A percentile compares a stretch with the other conserved stretches of the same genome.
Conservation (phyloP, 2,113 vertebrate genomes). For the Siniperca chuatsi region DNA sequence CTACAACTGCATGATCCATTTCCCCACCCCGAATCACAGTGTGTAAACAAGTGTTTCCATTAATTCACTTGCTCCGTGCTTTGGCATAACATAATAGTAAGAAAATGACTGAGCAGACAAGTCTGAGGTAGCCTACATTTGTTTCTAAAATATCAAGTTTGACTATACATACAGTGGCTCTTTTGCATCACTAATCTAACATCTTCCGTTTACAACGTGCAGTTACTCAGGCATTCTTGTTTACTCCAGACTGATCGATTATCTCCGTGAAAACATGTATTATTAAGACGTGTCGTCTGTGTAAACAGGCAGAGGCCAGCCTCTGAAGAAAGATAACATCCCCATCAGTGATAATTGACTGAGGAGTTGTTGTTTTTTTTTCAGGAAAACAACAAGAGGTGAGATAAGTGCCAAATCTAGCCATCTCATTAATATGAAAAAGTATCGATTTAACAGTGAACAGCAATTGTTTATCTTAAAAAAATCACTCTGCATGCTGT, state of each 20-base stretch:
- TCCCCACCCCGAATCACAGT: not conserved
- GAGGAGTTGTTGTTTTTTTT: constrained; percentile 31
- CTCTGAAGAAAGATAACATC: constrained; percentile 63
- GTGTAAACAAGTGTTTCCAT: constrained; percentile 27
- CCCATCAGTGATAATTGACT: constrained; percentile 69
- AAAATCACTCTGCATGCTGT: constrained; percentile 8
- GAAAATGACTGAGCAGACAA: not conserved
- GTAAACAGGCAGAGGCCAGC: constrained; percentile 69
- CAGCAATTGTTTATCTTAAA: constrained; percentile 41
- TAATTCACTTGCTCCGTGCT: not conserved
- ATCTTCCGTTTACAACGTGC: constrained; percentile 56
- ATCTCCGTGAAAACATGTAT: constrained; percentile 78
- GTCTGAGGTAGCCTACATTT: not conserved
- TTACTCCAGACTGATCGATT: constrained; percentile 81
- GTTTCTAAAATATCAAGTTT: not conserved
- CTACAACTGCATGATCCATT: not conserved
- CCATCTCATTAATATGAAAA: constrained; percentile 73
- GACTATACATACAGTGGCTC: not conserved
- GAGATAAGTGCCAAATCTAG: constrained; percentile 75
- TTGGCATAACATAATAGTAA: not conserved
- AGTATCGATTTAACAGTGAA: constrained; percentile 66
- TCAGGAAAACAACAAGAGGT: constrained; percentile 63
- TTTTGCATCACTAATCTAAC: constrained; percentile 52
- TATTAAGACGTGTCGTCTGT: constrained; percentile 78
- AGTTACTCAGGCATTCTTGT: constrained; percentile 76